phyloP scores from a whole-genome alignment of 1,140 invertebrate species.

The Temnothorax curvispinosus region DNA sequence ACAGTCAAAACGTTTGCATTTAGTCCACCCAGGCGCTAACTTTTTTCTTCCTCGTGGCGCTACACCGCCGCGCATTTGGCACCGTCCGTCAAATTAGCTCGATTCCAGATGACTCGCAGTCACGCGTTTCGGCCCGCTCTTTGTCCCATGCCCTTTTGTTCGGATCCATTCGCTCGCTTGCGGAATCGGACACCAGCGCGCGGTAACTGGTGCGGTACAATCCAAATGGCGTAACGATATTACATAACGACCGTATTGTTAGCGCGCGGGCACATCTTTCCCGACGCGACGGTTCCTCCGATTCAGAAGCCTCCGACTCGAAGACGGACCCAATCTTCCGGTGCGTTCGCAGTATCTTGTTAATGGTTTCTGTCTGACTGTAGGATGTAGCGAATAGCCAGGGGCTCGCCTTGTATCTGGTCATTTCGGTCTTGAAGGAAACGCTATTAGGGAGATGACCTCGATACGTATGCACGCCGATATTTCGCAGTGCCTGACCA shows the following conservation, averaged over 20 bases:
- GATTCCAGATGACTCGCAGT: constrained; percentile 53
- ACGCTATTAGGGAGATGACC: constrained; percentile 23
- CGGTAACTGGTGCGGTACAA: background rate
- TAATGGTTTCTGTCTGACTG: constrained; percentile 29
- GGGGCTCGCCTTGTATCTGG: background rate
- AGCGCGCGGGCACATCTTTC: background rate
- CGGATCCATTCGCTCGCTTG: background rate
- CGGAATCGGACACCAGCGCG: constrained; percentile 10
- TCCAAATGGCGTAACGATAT: constrained; percentile 27
- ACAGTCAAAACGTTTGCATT: constrained; percentile 24
- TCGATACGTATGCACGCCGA: background rate
- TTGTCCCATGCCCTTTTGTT: constrained; percentile 23
- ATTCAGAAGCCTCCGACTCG: background rate
- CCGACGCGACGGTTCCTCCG: background rate
- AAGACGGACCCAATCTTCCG: constrained; percentile 7
- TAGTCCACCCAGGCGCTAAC: background rate
- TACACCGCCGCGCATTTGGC: background rate
- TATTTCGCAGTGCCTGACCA: background rate
- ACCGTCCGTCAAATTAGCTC: constrained; percentile 53
- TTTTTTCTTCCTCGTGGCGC: constrained; percentile 2
- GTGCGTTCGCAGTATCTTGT: constrained; percentile 5
- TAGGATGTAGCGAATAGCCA: background rate
- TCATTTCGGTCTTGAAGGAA: background rate
- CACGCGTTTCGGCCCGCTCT: constrained; percentile 37
- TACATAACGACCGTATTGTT: constrained; percentile 39